These are phyloP conservation scores for Octodonta nipae DNA, from an alignment of 2,888 invertebrate genomes.

Conservation along the genomic window DNA sequence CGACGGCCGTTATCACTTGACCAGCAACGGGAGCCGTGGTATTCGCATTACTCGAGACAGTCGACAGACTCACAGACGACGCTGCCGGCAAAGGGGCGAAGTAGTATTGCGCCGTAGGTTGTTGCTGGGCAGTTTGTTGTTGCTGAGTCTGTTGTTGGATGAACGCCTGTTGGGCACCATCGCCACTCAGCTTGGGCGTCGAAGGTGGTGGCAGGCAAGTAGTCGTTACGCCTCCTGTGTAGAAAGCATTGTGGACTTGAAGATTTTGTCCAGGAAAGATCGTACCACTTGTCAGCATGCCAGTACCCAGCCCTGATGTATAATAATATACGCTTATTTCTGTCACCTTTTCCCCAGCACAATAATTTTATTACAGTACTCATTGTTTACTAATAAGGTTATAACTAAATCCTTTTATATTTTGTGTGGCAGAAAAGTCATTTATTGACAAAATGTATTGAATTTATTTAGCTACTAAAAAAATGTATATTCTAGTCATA, in stretches of 20 bases:
- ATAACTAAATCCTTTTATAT: no score
- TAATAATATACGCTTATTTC: slow-evolving; percentile 18
- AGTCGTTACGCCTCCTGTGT: slow-evolving; percentile 24
- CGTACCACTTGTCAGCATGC: slow-evolving; percentile 32
- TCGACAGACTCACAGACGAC: slow-evolving; percentile 28
- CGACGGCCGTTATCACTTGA: slow-evolving; percentile 9
- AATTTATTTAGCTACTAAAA: no score
- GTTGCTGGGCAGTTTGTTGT: slow-evolving; percentile 39
- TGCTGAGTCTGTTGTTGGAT: slow-evolving; percentile 35
- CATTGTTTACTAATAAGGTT: no score
- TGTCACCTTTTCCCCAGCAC: no score
- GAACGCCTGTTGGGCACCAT: neutral
- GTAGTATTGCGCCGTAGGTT: slow-evolving; percentile 30
- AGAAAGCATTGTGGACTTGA: slow-evolving; percentile 37
- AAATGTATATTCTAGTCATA: no score
- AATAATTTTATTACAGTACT: no score
- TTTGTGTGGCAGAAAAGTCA: no score
- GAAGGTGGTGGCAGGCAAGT: slow-evolving; percentile 7
- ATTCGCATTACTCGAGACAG: neutral
- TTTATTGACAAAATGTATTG: no score
- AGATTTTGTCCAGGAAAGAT: slow-evolving; percentile 32
- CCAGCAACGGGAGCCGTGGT: slow-evolving; percentile 3
- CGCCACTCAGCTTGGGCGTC: slow-evolving; percentile 22
- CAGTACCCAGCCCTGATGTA: slow-evolving; percentile 35
- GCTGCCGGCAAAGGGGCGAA: slow-evolving; percentile 39